A percentile compares a stretch with the other conserved stretches of the same genome.
Conservation (phyloP, 2,797 vertebrate genomes). For the Caiman crocodilus region DNA sequence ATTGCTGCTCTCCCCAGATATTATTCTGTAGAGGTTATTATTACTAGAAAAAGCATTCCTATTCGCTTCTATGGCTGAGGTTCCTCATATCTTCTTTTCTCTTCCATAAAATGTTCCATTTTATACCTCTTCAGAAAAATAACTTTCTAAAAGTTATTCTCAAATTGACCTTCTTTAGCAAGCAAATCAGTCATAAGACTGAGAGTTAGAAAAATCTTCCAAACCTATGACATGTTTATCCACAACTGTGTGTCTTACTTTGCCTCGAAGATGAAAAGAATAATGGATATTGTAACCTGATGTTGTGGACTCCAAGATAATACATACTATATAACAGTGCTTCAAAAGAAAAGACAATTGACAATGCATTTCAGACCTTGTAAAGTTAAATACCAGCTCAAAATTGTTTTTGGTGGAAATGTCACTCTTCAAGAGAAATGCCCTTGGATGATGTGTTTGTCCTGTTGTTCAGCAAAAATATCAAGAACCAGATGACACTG, state of each 20-base stretch:
- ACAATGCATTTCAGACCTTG: neutral
- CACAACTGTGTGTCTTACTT: neutral
- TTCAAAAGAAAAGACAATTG: neutral
- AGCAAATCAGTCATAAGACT: neutral
- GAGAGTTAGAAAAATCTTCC: neutral
- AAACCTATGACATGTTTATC: neutral
- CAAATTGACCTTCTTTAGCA: neutral
- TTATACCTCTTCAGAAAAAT: neutral
- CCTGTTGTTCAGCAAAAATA: neutral
- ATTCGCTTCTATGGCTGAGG: neutral
- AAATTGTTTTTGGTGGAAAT: neutral
- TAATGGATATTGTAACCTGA: neutral
- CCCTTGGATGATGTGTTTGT: neutral
- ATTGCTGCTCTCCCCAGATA: neutral
- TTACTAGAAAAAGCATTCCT: neutral
- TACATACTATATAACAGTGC: too few species aligned
- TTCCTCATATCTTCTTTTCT: neutral
- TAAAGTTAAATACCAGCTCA: neutral
- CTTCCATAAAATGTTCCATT: neutral
- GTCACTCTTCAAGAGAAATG: neutral
- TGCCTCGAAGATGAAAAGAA: neutral
- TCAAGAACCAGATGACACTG: neutral
- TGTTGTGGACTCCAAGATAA: fast-evolving
- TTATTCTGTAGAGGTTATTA: neutral
- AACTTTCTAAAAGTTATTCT: neutral